phyloP scores from a whole-genome alignment of 1,140 invertebrate species.

The Agrilus planipennis region DNA sequence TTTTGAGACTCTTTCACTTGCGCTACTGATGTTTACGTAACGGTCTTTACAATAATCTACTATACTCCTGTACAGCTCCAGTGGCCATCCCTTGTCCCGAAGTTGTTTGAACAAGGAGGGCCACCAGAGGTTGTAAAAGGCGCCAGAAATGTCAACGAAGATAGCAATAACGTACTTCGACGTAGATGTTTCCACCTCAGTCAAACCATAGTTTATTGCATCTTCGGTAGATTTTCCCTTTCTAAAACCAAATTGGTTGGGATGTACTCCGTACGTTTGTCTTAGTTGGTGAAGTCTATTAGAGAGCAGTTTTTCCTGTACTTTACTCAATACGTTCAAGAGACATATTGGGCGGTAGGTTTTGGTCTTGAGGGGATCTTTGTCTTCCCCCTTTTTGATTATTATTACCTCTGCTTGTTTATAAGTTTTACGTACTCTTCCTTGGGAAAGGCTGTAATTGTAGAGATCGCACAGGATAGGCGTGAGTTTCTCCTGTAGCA shows the following conservation, averaged over 20 bases:
- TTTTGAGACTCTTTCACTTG: constrained; percentile 11
- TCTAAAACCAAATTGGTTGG: neutral
- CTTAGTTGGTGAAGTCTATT: neutral
- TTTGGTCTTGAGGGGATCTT: neutral
- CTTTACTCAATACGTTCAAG: neutral
- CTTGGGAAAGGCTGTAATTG: neutral
- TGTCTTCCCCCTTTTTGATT: no score
- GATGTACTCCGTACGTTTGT: no score
- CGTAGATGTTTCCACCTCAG: neutral
- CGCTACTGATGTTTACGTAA: constrained; percentile 15
- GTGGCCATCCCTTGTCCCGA: constrained; percentile 12
- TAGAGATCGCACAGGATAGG: neutral
- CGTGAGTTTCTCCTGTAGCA: neutral
- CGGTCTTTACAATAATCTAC: constrained; percentile 7
- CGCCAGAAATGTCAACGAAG: constrained; percentile 34
- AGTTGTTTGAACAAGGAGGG: constrained; percentile 25
- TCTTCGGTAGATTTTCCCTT: constrained; percentile 1
- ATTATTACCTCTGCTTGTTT: no score
- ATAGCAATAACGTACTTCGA: constrained; percentile 26
- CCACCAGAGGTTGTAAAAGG: constrained; percentile 36
- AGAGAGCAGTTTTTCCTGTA: neutral
- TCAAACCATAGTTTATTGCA: neutral
- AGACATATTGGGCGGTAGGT: constrained; percentile 1
- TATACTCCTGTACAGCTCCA: constrained; percentile 11
- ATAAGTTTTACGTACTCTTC: no score